Evolutionary conservation across 1,140 invertebrate genomes (phyloP).

Genomic region (Magallana gigas): DNA sequence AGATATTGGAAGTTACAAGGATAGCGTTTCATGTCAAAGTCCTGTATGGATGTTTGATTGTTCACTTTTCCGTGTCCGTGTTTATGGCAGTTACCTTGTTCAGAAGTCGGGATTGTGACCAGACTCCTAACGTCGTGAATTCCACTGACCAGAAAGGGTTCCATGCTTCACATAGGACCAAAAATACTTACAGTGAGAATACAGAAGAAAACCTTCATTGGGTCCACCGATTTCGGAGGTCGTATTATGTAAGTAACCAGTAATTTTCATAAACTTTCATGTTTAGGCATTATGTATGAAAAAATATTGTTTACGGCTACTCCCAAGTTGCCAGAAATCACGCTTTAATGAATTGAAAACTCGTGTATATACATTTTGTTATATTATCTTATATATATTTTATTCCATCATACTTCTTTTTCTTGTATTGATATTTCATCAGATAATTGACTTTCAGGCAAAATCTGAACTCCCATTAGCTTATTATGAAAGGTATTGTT

Average conservation of each 20-base stretch:
- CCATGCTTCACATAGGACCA: neutral
- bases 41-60: neutral
- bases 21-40: conserved; percentile 12
- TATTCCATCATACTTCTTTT: too few species aligned
- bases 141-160: neutral
- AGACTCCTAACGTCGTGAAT: neutral
- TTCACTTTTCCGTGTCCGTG: neutral
- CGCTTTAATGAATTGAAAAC: too few species aligned
- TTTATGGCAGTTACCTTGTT: neutral
- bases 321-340: too few species aligned
- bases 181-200: neutral
- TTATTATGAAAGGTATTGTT: too few species aligned
- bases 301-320: too few species aligned
- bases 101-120: neutral
- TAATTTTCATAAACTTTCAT: neutral
- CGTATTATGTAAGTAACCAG: neutral
- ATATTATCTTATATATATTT: too few species aligned
- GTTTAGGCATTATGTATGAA: neutral
- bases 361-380: too few species aligned
- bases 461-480: too few species aligned
- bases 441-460: too few species aligned
- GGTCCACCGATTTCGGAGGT: conserved; percentile 2
- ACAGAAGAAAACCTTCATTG: neutral
- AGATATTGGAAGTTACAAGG: neutral
- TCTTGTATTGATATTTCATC: too few species aligned